These are phyloP conservation scores for Malurus leucopterus DNA, from an alignment of 2,797 vertebrate genomes.

Conservation along the genomic window DNA sequence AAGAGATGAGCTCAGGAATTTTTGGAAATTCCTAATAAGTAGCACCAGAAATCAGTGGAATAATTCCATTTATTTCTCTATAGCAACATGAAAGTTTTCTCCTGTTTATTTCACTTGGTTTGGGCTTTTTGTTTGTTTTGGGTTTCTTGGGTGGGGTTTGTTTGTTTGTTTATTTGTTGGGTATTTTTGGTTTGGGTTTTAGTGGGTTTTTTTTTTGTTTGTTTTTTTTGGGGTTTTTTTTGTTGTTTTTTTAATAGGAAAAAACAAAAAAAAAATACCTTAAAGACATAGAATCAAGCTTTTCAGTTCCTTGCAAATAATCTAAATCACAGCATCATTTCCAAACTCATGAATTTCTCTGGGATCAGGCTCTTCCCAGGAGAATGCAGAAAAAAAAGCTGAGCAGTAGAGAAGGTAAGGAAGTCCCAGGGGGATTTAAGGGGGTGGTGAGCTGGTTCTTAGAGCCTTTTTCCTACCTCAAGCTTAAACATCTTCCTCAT, in stretches of 20 bases:
- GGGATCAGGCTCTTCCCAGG: not conserved
- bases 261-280: accelerated
- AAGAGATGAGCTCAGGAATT: not conserved
- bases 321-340: not conserved
- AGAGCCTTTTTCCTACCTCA: not conserved
- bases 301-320: not conserved
- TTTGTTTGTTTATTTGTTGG: not conserved
- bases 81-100: not conserved
- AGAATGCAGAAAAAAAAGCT: not conserved
- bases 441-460: not conserved
- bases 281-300: not conserved
- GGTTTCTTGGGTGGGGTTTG: not conserved
- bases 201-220: too few species aligned
- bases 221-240: too few species aligned
- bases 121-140: not conserved
- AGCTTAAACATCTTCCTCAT: not conserved
- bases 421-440: not conserved
- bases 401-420: not conserved
- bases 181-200: not conserved
- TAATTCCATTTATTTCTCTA: not conserved
- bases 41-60: not conserved
- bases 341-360: not conserved
- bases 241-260: not conserved
- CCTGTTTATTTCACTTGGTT: too few species aligned
- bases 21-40: not conserved